Evolutionary conservation across 2,797 vertebrate genomes (phyloP), one percentile per base, ranked within the genome.

Genomic region (Spea hammondii): DNA sequence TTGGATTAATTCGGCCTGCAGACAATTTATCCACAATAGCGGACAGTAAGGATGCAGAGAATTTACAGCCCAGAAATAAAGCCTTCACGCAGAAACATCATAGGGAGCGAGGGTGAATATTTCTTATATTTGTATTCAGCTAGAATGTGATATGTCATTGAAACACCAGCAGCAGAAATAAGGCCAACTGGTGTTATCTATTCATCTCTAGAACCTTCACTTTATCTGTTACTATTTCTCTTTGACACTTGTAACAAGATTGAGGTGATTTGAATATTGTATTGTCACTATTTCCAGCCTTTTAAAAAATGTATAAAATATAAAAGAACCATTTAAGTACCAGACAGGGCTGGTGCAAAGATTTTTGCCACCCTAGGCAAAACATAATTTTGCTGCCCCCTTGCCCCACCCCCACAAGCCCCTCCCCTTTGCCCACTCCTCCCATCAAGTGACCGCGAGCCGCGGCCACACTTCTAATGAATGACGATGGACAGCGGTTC

Each of bases 1-100:
- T 74, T 74, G 71, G 32, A 64, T 69, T 62, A 46, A 10, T 67
- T 74, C 55, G 60, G 14, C 10, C 6, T 11, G 5, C 14, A 32
- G 49, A 45, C 49, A 17, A 67, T 73, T 46, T 44, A 79, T 74
- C 5, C 13, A 46, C 44, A n/a, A 48, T 17, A 49, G 4, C 55
- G 45, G 50, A 76, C 66, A 44, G 44, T 49, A 53, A 32, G 17
- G 46, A n/a, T 45, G 48, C 50, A 64, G 54, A 13, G 65, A 80
- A 80, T 80, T 80, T 80, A 80, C 51, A 70, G 67, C 72, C 57
- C 11, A 49, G 49, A 71, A 49, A 65, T 65, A 80, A 76, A 80
- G 51, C 72, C 67, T 79, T 72, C 69, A 67, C 62, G 57, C n/a
- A 67, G 46, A 72, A 9, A 17, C 68, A 62, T 60, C 47, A n/a